Evolutionary conservation across 2,797 vertebrate species (phyloP), one percentile per base, ranked within the genome.

Genomic region (Anguilla pacifica): DNA sequence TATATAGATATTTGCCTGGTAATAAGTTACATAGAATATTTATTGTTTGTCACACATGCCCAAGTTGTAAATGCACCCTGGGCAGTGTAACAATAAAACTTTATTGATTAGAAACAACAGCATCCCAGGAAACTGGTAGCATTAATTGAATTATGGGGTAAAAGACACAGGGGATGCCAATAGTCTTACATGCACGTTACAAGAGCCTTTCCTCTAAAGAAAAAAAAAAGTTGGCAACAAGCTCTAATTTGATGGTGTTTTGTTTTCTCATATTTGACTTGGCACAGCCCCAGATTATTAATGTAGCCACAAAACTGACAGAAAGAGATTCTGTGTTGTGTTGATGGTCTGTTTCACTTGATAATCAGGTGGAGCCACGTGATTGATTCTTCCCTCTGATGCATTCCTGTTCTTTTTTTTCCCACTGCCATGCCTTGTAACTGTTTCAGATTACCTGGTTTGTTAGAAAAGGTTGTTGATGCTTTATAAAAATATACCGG

Each of bases 281-380:
- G 94, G 95, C 94, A 67, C 1, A 31, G 79, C 85, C 89, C 90
- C 92, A 93, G 89, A 87, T 94, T 94, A 95, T 94, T 95, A 94
- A 96, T 95, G 93, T 92, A 93, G 93, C 92, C 91, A 86, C 88
- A 91, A 90, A 94, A 86, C 92, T 94, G 93, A 94, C 88, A 90
- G 91, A 92, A 89, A 91, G 90, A 92, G 89, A 90, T 90, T 91
- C 90, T 84, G 87, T 85, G 91, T 92, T 87, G 92, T 85, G 93
- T 95, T 96, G 96, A 96, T 96, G 95, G 96, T 96, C 95, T 89
- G 86, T 91, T 96, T 96, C 95, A 96, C 94, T 91, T 92, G 90
- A 91, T 95, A 96, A 96, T 96, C 94, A 96, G 92, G 90, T 94
- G 90, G 89, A 87, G 84, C 88, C 90, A 90, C 87, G 90, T 90